Base-by-base conservation (phyloP, 2,888 invertebrate genomes). In the Sepiola atlantica region DNA sequence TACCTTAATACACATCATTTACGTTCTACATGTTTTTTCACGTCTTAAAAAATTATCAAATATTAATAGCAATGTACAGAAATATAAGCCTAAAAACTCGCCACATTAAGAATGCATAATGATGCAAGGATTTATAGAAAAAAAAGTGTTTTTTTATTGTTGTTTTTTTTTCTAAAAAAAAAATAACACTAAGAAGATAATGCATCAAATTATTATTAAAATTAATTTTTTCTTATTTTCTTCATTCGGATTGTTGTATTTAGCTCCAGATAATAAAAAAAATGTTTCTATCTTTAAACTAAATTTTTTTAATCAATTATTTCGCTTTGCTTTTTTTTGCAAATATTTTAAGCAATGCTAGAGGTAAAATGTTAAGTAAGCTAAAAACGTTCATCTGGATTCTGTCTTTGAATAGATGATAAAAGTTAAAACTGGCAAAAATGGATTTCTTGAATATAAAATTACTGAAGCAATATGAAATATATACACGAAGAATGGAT, bases 231-330 rank as follows among this genome's bases (percentile, higher is more conserved):
- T 77, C 2, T n/a, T 32, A 77, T 77, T 77, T 14, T 77, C 77
- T 77, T 77, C n/a, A 77, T 77, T n/a, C 77, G n/a, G 77, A 77
- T 77, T 77, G 77, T 77, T 77, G 77, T n/a, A n/a, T 77, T 77
- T 77, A 77, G 8, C 77, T 77, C n/a, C 32, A 45, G 45, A 45
- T 77, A 77, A 32, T 1, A 32, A 14, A 77, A 77, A 77, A 77
- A 32, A n/a, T n/a, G 32, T 77, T 77, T 77, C n/a, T 77, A n/a
- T 77, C 77, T 77, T 77, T 77, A 32, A 77, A 77, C n/a, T 16
- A 77, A 45, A 4, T 45, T 45, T 45, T 45, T 45, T 45, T 45
- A 45, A 77, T 77, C 14, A n/a, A 77, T 77, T 77, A 77, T 77
- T 77, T 77, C n/a, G n/a, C 32, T n/a, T 77, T n/a, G n/a, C 77